Evolutionary conservation across 1,140 invertebrate species (phyloP), one percentile per base, ranked within the genome.

Genomic region (Tetramorium alpestre): DNA sequence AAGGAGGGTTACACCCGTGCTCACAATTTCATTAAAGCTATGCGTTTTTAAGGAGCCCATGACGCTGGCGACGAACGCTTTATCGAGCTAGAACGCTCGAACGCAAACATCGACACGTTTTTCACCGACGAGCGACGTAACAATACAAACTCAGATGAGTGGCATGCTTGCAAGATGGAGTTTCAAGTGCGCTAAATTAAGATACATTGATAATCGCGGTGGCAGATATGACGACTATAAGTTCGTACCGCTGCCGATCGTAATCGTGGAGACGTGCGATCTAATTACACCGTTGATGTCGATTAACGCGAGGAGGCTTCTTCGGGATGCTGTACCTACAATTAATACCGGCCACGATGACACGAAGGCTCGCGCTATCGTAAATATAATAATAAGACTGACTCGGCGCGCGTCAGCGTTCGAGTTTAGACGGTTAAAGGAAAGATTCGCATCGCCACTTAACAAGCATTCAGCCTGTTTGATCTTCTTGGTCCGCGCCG

Each of bases 11-110:
- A 70, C 75, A 54, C 38, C 47, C 62, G 70, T 33, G 80, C 41
- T 28, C 49, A 64, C 60, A 64, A 78, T 89, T 87, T 87, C 88
- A 87, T 87, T 64, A 62, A 51, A 87, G 56, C 80, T 73, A 49
- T 77, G 86, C 88, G 25, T 38, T 88, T 85, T 90, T 67, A 76
- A 65, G 56, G 49, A 85, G 76, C 33, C 82, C 56, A 64, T 28
- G 60, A 56, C 28, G 18, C 49, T 4, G 65, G 70, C n/a, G 47
- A 62, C 64, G 77, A 22, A 44, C 28, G 49, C 25, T 69, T 75
- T 72, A 76, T 58, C 44, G 33, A 33, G 54, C 51, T 58, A 72
- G 76, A 77, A 87, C 62, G 41, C 44, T 65, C 10, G 28, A 2
- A 28, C 62, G 13, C 18, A 51, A 28, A 76, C 56, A 10, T 1